Evolutionary conservation across 30 jellyfish, hydroid and myxozoan species (phyloP), one percentile per base, ranked within the genome.

Genomic region (Cassiopea xamachana): DNA sequence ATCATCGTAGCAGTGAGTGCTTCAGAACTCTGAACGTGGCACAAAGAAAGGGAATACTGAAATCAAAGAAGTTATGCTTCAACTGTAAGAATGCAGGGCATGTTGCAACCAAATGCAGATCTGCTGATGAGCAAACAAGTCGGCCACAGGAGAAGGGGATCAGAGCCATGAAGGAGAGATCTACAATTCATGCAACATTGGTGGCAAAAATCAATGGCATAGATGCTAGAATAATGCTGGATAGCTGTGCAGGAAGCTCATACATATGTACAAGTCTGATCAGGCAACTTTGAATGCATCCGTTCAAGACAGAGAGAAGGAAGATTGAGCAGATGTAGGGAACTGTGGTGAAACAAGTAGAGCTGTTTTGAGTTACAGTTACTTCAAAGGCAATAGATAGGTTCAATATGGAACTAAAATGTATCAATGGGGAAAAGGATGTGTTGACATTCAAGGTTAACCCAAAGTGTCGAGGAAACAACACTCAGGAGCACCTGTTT

Each of bases 21-120:
- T 39, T 4, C 19, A 71, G 27, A 19, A 43, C 7, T 8, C 17
- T 71, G 47, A 19, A 19, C 39, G 80, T 71, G 80, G 80, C 80
- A 71, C 80, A 71, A 12, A 71, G 80, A 43, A n/a, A 43, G 55
- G 51, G 58, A 9, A n/a, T 79, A 14, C 46, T 72, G 14, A 85
- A 45, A n/a, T 15, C 73, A 4, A 89, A 89, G 62, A 70, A 71
- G 69, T 79, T 89, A 17, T 93, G 96, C 72, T 93, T 77, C 69
- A 93, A 88, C 81, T 89, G 98, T 79, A 79, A 90, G 39, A 91
- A 91, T 19, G 69, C 82, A 1, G 61, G 77, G n/a, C 98, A 94
- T 72, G 48, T 89, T 2, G 96, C 88, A 27, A 10, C 84, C 48
- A 78, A 83, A 43, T 94, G 97, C 88, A 71, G 80, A 71, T 71